Conservation (phyloP, 2,113 vertebrate genomes). For the Tachuris rubrigastra region DNA sequence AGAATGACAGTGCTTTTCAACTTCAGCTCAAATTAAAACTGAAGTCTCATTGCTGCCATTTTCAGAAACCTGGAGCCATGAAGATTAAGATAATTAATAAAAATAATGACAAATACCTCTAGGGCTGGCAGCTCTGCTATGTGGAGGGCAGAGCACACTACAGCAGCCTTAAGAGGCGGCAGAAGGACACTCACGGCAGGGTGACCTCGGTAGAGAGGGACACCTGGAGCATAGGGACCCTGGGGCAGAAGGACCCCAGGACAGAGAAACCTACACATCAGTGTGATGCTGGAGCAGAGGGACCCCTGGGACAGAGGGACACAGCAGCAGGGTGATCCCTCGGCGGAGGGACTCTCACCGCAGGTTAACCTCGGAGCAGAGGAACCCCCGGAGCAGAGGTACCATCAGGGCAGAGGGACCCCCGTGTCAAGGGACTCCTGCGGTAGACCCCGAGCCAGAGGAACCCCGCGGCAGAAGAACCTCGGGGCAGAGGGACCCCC, state of each 20-base stretch:
- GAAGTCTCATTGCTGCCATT: not conserved
- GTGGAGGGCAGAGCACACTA: not conserved
- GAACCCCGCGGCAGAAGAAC: no score
- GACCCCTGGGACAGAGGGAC: rapidly evolving
- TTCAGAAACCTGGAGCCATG: not conserved
- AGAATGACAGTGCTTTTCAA: not conserved
- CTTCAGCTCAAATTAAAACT: not conserved
- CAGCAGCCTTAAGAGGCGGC: rapidly evolving
- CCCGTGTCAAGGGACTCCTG: no score
- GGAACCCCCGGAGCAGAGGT: no score
- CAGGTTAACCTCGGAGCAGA: no score
- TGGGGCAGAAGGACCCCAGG: no score
- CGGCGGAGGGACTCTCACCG: no score
- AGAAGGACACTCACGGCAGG: rapidly evolving
- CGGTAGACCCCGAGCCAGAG: no score
- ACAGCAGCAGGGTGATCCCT: no score
- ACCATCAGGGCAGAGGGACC: no score
- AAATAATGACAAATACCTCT: not conserved
- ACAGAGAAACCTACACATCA: not conserved
- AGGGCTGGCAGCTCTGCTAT: not conserved
- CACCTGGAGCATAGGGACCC: rapidly evolving
- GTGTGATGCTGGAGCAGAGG: not conserved
- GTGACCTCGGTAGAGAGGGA: not conserved
- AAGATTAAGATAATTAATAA: not conserved
- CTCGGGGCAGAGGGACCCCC: not conserved